Evolutionary conservation across 2,888 invertebrate species (phyloP).

Genomic region (Disparrhopalites patrizii): DNA sequence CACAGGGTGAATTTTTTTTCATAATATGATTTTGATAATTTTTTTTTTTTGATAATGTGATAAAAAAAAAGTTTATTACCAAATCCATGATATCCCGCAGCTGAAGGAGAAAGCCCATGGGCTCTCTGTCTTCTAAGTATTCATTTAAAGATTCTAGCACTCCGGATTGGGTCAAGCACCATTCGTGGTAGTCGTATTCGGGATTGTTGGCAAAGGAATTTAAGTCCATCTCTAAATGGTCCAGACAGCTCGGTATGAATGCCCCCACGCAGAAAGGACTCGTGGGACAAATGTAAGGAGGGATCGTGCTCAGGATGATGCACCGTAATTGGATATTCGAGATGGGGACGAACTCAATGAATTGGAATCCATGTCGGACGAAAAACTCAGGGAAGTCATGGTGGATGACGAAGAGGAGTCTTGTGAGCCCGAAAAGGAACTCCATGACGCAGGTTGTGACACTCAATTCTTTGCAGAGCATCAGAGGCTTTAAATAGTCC

Average conservation of each 20-base stretch:
- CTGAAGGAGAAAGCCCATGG: slow-evolving; percentile 10
- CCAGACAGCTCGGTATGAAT: slow-evolving; percentile 13
- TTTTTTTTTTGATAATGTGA: background rate
- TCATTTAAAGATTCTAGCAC: background rate
- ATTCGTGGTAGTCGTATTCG: slow-evolving; percentile 16
- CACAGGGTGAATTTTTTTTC: too few relatives aligned
- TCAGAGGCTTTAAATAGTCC: slow-evolving; percentile 7
- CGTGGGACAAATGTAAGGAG: slow-evolving; percentile 14
- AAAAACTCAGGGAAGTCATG: slow-evolving; percentile 17
- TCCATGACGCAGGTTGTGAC: slow-evolving; percentile 4
- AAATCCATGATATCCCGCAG: slow-evolving; percentile 9
- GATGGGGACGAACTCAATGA: slow-evolving; percentile 15
- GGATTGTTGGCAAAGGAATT: slow-evolving; percentile 3
- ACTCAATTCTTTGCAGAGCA: background rate
- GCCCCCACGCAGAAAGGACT: slow-evolving; percentile 9
- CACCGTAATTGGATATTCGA: slow-evolving; percentile 8
- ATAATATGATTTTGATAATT: too few relatives aligned
- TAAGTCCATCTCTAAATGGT: slow-evolving; percentile 14
- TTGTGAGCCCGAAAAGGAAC: slow-evolving; percentile 11
- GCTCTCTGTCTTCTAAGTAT: slow-evolving; percentile 8
- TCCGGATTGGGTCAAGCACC: slow-evolving; percentile 6
- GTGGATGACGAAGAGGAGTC: slow-evolving; percentile 18
- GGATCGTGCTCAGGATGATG: slow-evolving; percentile 11
- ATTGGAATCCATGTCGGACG: slow-evolving; percentile 17
- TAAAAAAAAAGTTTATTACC: too few relatives aligned